phyloP scores from a whole-genome alignment of 2,797 vertebrate species.

The Sebastes hubbsi region DNA sequence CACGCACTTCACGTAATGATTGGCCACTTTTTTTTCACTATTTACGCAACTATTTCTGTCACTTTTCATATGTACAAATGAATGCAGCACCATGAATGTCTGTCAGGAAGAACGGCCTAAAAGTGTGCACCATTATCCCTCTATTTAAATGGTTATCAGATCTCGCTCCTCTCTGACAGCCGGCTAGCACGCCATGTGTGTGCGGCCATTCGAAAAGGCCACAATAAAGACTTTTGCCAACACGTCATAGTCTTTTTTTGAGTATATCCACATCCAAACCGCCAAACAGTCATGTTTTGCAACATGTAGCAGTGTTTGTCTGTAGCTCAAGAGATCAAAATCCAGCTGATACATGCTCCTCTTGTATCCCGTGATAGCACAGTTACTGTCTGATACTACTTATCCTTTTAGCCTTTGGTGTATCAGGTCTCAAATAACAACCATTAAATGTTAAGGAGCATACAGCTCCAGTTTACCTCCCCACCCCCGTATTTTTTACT shows the following conservation, averaged over 20 bases:
- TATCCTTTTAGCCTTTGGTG: slow-evolving; percentile 43
- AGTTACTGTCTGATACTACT: slow-evolving; percentile 2
- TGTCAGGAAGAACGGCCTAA: not conserved
- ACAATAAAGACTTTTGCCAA: not conserved
- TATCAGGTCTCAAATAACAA: slow-evolving; percentile 42
- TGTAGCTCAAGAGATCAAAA: slow-evolving; percentile 14
- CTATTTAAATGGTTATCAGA: not conserved
- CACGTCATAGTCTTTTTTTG: not conserved
- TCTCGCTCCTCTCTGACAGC: not conserved
- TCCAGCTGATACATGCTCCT: not conserved
- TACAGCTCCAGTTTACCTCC: slow-evolving; percentile 25
- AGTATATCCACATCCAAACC: not conserved
- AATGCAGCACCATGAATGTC: not conserved
- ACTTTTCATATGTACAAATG: not conserved
- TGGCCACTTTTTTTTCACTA: not conserved
- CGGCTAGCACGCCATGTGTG: not conserved
- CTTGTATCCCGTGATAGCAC: slow-evolving; percentile 1
- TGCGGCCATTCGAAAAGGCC: not conserved
- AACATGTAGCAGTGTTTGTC: not conserved
- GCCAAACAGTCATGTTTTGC: not conserved
- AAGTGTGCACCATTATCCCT: not conserved
- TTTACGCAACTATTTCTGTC: not conserved
- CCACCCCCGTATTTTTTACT: not conserved
- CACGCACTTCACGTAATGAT: not conserved
- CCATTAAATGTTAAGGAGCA: slow-evolving; percentile 64